These are phyloP conservation scores for Falcaria lacertinaria DNA, from an alignment of 2,888 invertebrate genomes.

Conservation along the genomic window DNA sequence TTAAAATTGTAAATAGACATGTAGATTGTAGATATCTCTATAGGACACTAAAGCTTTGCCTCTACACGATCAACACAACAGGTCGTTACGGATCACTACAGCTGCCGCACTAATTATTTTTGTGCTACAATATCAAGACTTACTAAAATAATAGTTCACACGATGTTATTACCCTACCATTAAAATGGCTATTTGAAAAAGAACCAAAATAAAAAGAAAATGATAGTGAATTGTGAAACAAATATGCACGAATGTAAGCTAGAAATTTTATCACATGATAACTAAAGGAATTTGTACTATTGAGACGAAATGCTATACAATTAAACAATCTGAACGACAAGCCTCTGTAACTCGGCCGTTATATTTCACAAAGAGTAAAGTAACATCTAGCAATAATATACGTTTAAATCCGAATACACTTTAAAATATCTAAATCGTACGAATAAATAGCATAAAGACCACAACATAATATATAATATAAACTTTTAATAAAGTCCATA, in stretches of 20 bases:
- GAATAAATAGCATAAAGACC: too few relatives aligned
- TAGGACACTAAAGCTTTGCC: neutral
- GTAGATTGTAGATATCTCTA: too few relatives aligned
- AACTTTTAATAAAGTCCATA: too few relatives aligned
- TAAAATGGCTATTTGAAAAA: slow-evolving; percentile 11
- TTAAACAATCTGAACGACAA: slow-evolving; percentile 33
- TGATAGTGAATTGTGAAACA: slow-evolving; percentile 29
- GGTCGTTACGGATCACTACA: neutral
- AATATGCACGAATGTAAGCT: slow-evolving; percentile 33
- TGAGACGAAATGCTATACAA: slow-evolving; percentile 49
- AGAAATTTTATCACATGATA: slow-evolving; percentile 47
- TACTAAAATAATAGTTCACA: slow-evolving; percentile 6
- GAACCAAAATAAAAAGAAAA: slow-evolving; percentile 37
- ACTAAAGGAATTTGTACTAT: slow-evolving; percentile 73
- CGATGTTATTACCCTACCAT: too few relatives aligned
- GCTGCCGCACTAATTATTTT: slow-evolving; percentile 8
- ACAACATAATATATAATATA: too few relatives aligned
- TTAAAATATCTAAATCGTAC: too few relatives aligned
- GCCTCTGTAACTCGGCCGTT: neutral
- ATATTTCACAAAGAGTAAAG: neutral
- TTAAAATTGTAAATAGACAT: too few relatives aligned
- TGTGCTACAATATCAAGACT: slow-evolving; percentile 14
- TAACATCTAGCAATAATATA: neutral
- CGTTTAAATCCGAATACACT: too few relatives aligned
- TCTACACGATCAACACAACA: slow-evolving; percentile 8